Conservation (phyloP, 92 coral and sea anemone genomes). For the Zoanthus gigantus region DNA sequence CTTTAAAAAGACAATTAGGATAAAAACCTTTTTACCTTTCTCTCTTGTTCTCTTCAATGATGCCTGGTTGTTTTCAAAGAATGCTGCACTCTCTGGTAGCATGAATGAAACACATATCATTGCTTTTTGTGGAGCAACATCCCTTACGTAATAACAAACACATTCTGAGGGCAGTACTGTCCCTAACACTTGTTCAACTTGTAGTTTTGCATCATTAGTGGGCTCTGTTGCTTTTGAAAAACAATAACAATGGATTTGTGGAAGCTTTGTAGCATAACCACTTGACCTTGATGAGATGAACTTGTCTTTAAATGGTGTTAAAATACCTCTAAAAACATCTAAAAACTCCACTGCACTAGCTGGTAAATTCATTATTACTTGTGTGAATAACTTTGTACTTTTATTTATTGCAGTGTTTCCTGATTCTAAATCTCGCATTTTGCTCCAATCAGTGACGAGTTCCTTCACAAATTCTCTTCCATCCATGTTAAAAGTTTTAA, state of each 20-base stretch:
- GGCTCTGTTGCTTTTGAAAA: slow-evolving; percentile 90
- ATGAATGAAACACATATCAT: slow-evolving; percentile 95
- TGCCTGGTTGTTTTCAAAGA: slow-evolving; percentile 16
- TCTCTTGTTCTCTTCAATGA: slow-evolving; percentile 56
- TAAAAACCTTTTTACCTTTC: slow-evolving; percentile 57
- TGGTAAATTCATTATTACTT: slow-evolving; percentile 94
- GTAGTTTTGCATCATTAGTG: slow-evolving; percentile 69
- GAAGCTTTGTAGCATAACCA: slow-evolving; percentile 49
- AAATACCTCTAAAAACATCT: slow-evolving; percentile 86
- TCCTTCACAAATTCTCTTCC: slow-evolving; percentile 81
- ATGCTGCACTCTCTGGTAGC: slow-evolving; percentile 77
- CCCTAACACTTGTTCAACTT: slow-evolving; percentile 81
- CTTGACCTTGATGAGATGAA: slow-evolving; percentile 5
- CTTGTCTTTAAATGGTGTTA: slow-evolving; percentile 52
- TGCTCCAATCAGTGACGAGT: slow-evolving; percentile 55
- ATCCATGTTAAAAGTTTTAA: slow-evolving; percentile 86
- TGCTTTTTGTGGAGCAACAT: slow-evolving; percentile 97
- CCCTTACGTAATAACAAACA: slow-evolving; percentile 77
- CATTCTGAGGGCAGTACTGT: slow-evolving; percentile 55
- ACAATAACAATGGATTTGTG: slow-evolving; percentile 95
- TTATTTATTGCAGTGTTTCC: neutral
- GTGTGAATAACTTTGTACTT: slow-evolving; percentile 63
- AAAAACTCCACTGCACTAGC: slow-evolving; percentile 94
- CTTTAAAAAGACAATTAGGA: neutral
- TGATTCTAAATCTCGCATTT: neutral